Conservation (phyloP, 2,888 invertebrate species). For the Nephrotoma guestfalica region DNA sequence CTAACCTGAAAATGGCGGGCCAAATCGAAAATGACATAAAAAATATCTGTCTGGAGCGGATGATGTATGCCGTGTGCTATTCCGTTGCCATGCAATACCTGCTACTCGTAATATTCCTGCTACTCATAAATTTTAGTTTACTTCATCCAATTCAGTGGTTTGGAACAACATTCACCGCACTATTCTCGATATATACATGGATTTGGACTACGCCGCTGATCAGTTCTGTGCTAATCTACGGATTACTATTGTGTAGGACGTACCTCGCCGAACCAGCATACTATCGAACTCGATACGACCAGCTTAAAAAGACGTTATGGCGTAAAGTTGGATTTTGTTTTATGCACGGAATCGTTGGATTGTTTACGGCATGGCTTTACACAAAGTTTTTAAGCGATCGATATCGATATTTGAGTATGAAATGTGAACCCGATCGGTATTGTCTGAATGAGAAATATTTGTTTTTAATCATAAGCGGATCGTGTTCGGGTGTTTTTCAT, state of each 20-base stretch:
- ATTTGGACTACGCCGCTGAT: slow-evolving; percentile 48
- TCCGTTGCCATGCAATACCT: slow-evolving; percentile 42
- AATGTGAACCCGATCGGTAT: slow-evolving; percentile 35
- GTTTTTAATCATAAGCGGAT: slow-evolving; percentile 50
- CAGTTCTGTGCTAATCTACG: slow-evolving; percentile 49
- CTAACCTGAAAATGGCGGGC: slow-evolving; percentile 1
- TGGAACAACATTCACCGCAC: slow-evolving; percentile 39
- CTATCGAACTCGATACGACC: slow-evolving; percentile 49
- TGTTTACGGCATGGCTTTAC: slow-evolving; percentile 52
- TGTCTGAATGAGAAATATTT: slow-evolving; percentile 53
- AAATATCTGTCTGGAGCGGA: slow-evolving; percentile 23
- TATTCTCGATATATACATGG: slow-evolving; percentile 41
- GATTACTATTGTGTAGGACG: slow-evolving; percentile 54
- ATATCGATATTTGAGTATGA: slow-evolving; percentile 37
- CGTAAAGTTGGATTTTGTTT: slow-evolving; percentile 35
- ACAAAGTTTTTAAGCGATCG: slow-evolving; percentile 46
- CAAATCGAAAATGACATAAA: slow-evolving; percentile 12
- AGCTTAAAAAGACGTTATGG: slow-evolving; percentile 46
- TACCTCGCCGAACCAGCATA: slow-evolving; percentile 46
- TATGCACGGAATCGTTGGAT: slow-evolving; percentile 48
- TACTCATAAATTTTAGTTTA: slow-evolving; percentile 44
- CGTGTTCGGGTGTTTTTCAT: slow-evolving; percentile 48
- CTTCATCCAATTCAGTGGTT: slow-evolving; percentile 52
- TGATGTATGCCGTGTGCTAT: slow-evolving; percentile 37
- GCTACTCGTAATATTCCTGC: slow-evolving; percentile 36